Evolutionary conservation across 2,797 vertebrate genomes (phyloP).

Genomic region (Rhinophrynus dorsalis): DNA sequence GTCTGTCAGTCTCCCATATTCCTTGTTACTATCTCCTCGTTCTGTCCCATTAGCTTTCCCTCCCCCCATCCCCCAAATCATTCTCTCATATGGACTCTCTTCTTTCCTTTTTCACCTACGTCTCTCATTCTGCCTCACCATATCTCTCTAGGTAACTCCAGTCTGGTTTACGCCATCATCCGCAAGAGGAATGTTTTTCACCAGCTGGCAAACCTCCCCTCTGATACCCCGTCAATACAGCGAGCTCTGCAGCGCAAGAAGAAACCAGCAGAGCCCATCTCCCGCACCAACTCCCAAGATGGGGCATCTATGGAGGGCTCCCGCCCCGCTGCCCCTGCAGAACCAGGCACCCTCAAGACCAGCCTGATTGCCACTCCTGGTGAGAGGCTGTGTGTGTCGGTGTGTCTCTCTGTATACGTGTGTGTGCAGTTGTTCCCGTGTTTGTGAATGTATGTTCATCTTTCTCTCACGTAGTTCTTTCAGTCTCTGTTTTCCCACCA

Average conservation of each 20-base stretch:
- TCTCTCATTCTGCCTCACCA: not conserved
- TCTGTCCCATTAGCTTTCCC: not conserved
- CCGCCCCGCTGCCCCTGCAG: constrained; percentile 87
- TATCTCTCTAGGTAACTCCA: constrained; percentile 79
- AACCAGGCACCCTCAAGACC: constrained; percentile 90
- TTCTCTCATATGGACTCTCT: not conserved
- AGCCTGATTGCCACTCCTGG: constrained; percentile 93
- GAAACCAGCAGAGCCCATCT: constrained; percentile 81
- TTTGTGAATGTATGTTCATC: too few relatives aligned
- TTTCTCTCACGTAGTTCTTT: too few relatives aligned
- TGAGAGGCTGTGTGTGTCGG: constrained; percentile 55
- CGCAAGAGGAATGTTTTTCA: constrained; percentile 94
- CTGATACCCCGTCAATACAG: constrained; percentile 83
- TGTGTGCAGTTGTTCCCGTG: too few relatives aligned
- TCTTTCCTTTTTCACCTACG: not conserved
- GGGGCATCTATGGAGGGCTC: constrained; percentile 94
- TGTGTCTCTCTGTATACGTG: too few relatives aligned
- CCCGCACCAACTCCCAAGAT: constrained; percentile 90
- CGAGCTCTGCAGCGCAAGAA: constrained; percentile 89
- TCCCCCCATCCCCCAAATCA: not conserved
- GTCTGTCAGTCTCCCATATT: not conserved
- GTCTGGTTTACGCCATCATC: constrained; percentile 96
- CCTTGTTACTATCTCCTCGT: not conserved
- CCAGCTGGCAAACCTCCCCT: constrained; percentile 91
- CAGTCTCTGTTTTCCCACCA: too few relatives aligned